Evolutionary conservation across 1,140 invertebrate genomes (phyloP), one percentile per base, ranked within the genome.

Genomic region (Ceratosolen fusciceps): DNA sequence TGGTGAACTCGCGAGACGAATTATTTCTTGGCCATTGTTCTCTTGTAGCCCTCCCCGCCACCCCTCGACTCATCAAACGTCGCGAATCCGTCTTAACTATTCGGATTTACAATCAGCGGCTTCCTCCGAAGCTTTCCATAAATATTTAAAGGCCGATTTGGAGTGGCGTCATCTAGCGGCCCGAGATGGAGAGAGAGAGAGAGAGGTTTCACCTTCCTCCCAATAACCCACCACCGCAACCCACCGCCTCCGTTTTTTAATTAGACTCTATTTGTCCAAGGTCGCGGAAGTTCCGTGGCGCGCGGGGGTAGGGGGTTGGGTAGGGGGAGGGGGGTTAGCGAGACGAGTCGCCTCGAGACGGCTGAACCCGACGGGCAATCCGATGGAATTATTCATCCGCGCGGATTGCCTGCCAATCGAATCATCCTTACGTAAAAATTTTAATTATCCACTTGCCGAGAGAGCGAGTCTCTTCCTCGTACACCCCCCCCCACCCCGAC

Each of bases 191-290:
- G 5, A 43, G 39, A 43, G 60, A 26, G 65, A n/a, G n/a, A n/a
- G n/a, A n/a, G n/a, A n/a, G n/a, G n/a, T n/a, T n/a, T n/a, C n/a
- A n/a, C n/a, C n/a, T n/a, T n/a, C n/a, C n/a, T n/a, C n/a, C n/a
- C n/a, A n/a, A n/a, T n/a, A n/a, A n/a, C n/a, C n/a, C n/a, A n/a
- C n/a, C n/a, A n/a, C n/a, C n/a, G n/a, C n/a, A n/a, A n/a, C n/a
- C n/a, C 39, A n/a, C 26, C 68, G 67, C 43, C 75, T 62, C 39
- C 39, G 81, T 54, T 85, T 85, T 85, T 86, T 84, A 86, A 86
- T 86, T 85, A 85, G 60, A 68, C 60, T 80, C 62, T 77, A 75
- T 77, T 83, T 82, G 43, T 70, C 80, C 74, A 80, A 84, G 74
- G 80, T 70, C 29, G n/a, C 12, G 29, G 8, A 62, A 62, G 29